Evolutionary conservation across 53 echinoderm and acorn worm genomes (phyloP), one percentile per base, ranked within the genome.

Genomic region (Hippasteria phrygiana): DNA sequence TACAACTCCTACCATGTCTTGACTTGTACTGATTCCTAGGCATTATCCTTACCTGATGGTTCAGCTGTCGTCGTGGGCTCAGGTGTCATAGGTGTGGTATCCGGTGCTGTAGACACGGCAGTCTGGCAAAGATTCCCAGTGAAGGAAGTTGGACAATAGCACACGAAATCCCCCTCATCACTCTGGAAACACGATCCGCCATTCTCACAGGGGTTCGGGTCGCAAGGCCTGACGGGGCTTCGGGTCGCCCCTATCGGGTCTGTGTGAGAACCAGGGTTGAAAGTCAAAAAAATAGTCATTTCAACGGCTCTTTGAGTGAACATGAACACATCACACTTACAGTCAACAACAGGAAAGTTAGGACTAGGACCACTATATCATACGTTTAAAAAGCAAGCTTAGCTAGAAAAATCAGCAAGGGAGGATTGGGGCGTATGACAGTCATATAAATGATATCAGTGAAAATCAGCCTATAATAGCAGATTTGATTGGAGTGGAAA

Each of bases 171-270:
- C 3, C 5, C 8, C 26, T 14, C 22, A 13, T 1, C 41, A 37
- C 69, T 40, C 26, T 55, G 80, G 53, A 32, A 88, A 81, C 92
- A 92, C 0, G 73, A 88, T 22, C 92, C 92, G 12, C 88, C 88
- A 46, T 92, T 92, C 62, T 78, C 81, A 62, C 92, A 92, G n/a
- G 74, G 75, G 3, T 55, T 34, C 5, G 24, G 64, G 20, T 3
- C 6, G 20, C 81, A 81, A 29, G 51, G 54, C 10, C 5, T 7
- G 32, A 11, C 50, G 31, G 37, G 27, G 1, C 1, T 18, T 4
- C 16, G 28, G 17, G 76, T 54, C 29, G 34, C 20, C 22, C 51
- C 50, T 5, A 76, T 17, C 29, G 78, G 78, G 59, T 38, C 59
- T 78, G 78, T 24, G 3, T 22, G 16, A 18, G 26, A 24, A 18